Percentiles rank a stretch among this genome's conserved stretches.
Conservation (phyloP, 2,888 invertebrate species). For the Tricholauxania praeusta region DNA sequence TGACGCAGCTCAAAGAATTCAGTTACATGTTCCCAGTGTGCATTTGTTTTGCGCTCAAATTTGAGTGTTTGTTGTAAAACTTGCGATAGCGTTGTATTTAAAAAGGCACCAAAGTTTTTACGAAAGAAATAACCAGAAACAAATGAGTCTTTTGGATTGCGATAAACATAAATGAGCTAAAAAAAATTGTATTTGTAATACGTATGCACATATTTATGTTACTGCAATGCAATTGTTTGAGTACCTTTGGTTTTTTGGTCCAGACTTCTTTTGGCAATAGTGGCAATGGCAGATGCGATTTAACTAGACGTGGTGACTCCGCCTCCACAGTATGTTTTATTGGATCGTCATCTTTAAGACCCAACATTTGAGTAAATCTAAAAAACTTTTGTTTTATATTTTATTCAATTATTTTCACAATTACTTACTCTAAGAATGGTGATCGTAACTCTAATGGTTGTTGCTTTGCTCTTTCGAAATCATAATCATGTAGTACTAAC, state of each 20-base stretch:
- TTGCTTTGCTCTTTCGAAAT: slow-evolving; percentile 59
- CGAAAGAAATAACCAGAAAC: slow-evolving; percentile 80
- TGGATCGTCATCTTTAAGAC: slow-evolving; percentile 60
- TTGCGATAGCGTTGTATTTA: slow-evolving; percentile 46
- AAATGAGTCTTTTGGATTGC: slow-evolving; percentile 85
- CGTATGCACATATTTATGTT: neutral
- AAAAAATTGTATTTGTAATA: neutral
- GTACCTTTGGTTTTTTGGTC: slow-evolving; percentile 61
- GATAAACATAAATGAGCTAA: slow-evolving; percentile 80
- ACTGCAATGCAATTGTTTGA: neutral
- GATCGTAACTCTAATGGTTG: slow-evolving; percentile 61
- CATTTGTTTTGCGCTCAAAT: neutral
- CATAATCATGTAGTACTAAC: slow-evolving; percentile 60
- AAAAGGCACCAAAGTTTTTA: slow-evolving; percentile 40
- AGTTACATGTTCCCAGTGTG: slow-evolving; percentile 49
- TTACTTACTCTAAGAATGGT: slow-evolving; percentile 62
- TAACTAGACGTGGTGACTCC: slow-evolving; percentile 60
- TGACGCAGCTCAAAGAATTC: slow-evolving; percentile 58
- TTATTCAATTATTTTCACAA: too few relatives aligned
- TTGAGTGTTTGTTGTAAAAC: slow-evolving; percentile 43
- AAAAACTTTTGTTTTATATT: neutral
- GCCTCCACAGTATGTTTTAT: slow-evolving; percentile 56
- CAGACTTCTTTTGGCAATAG: slow-evolving; percentile 62
- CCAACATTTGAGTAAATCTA: slow-evolving; percentile 63
- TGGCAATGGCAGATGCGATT: slow-evolving; percentile 62